Evolutionary conservation across 1,140 invertebrate species (phyloP), one percentile per base, ranked within the genome.

Genomic region (Drosophila ananassae): DNA sequence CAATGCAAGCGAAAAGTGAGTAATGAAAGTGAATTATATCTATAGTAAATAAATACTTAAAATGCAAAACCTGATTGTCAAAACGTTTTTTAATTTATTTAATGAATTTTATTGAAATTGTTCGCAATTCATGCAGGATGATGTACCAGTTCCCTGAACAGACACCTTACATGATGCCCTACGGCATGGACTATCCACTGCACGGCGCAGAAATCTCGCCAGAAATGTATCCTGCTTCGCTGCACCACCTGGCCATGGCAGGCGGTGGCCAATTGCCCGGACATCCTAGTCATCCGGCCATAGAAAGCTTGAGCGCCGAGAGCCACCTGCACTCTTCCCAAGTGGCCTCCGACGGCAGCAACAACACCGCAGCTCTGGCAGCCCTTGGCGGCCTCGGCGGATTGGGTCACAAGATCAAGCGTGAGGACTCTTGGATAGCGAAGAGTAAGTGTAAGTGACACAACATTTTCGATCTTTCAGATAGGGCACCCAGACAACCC

Each of bases 91-190:
- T 46, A 46, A 4, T 22, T 21, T 0, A 46, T 8, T 21, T 46
- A 21, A 46, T 6, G 6, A 0, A 21, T 24, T 22, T n/a, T 2
- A 2, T 10, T 25, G 2, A 17, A 34, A 24, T 10, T 9, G 24
- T 30, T 32, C 50, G 1, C 0, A 2, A 13, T 59, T 12, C 37
- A n/a, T 37, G 0, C 34, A 91, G 90, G 69, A 83, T 91, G 83
- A 82, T 91, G 73, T 91, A 91, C 13, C 90, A 91, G 41, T 91
- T 77, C 34, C 90, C 90, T 6, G 90, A 91, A 53, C 90, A 91
- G 24, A 74, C 89, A n/a, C 90, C 90, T 8, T 91, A 91, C 25
- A 90, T 91, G 84, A 92, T 91, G 89, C 91, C 90, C 52, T 92
- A 91, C 13, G 79, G 79, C 32, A 84, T 91, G 77, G 90, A 92